Conservation (phyloP, 1,140 invertebrate species). For the Magallana angulata region DNA sequence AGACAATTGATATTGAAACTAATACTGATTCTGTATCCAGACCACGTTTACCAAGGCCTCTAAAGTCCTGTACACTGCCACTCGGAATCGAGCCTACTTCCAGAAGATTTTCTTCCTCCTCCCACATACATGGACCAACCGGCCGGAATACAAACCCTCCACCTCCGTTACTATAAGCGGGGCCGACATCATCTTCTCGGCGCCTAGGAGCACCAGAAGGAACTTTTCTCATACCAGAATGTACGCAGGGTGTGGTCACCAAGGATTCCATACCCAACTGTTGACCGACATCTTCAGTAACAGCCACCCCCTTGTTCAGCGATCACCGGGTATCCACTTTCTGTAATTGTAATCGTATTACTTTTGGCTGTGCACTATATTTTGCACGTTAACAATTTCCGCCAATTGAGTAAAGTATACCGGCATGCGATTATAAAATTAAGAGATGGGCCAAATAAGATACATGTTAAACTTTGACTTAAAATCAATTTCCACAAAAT, state of each 20-base stretch:
- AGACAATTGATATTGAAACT: not conserved
- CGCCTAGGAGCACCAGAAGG: constrained; percentile 28
- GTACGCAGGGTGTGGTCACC: constrained; percentile 74
- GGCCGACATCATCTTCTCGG: constrained; percentile 64
- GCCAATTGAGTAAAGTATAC: too few relatives aligned
- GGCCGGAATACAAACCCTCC: constrained; percentile 10
- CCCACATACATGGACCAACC: constrained; percentile 71
- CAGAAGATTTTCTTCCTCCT: constrained; percentile 76
- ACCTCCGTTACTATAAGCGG: constrained; percentile 47
- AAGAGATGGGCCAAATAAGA: too few relatives aligned
- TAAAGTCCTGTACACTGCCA: constrained; percentile 68
- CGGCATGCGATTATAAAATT: too few relatives aligned
- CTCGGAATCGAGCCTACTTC: constrained; percentile 73
- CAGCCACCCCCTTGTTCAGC: not conserved
- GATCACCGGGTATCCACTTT: not conserved
- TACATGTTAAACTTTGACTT: too few relatives aligned
- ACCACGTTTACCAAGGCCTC: constrained; percentile 66
- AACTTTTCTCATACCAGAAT: constrained; percentile 55
- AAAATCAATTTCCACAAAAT: too few relatives aligned
- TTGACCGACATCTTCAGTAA: constrained; percentile 66
- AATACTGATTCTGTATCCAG: not conserved
- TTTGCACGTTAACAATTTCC: not conserved
- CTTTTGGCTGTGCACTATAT: not conserved
- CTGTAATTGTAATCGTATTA: not conserved
- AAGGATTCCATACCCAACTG: constrained; percentile 73